phyloP scores from a whole-genome alignment of 2,113 vertebrate species.

The Callipepla squamata region DNA sequence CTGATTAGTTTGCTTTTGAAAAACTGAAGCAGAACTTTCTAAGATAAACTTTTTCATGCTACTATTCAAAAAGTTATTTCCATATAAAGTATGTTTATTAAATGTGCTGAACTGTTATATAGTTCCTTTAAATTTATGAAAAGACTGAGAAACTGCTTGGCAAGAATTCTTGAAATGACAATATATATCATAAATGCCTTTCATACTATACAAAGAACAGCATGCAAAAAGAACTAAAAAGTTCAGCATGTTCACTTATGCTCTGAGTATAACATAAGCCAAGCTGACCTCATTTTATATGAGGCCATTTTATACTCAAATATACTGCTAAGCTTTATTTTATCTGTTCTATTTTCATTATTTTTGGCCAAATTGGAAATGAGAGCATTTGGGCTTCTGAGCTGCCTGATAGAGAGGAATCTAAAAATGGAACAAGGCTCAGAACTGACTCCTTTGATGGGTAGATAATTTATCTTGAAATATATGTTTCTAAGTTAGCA shows the following conservation, averaged over 20 bases:
- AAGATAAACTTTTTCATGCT: slow-evolving; percentile 72
- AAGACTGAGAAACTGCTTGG: slow-evolving; percentile 68
- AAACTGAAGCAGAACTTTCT: slow-evolving; percentile 74
- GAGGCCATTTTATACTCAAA: slow-evolving; percentile 54
- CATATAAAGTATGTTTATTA: slow-evolving; percentile 81
- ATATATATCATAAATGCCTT: slow-evolving; percentile 60
- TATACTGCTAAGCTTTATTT: slow-evolving; percentile 56
- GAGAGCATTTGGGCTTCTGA: slow-evolving; percentile 45
- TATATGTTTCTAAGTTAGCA: slow-evolving; percentile 22
- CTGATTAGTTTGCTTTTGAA: slow-evolving; percentile 73
- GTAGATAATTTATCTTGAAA: slow-evolving; percentile 46
- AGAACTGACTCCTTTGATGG: background rate
- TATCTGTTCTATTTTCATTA: slow-evolving; percentile 71
- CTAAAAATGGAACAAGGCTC: slow-evolving; percentile 41
- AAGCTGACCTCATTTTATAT: slow-evolving; percentile 69
- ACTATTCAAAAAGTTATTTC: slow-evolving; percentile 77
- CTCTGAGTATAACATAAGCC: slow-evolving; percentile 45
- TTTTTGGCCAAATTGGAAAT: slow-evolving; percentile 68
- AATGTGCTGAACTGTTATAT: slow-evolving; percentile 71
- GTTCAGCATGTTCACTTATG: slow-evolving; percentile 41
- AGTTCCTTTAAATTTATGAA: slow-evolving; percentile 76
- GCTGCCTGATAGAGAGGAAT: slow-evolving; percentile 30
- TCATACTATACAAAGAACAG: slow-evolving; percentile 44
- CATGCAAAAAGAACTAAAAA: slow-evolving; percentile 47
- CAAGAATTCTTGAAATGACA: slow-evolving; percentile 66